Evolutionary conservation across 2,113 vertebrate genomes (phyloP).

Genomic region (Vidua chalybeata): DNA sequence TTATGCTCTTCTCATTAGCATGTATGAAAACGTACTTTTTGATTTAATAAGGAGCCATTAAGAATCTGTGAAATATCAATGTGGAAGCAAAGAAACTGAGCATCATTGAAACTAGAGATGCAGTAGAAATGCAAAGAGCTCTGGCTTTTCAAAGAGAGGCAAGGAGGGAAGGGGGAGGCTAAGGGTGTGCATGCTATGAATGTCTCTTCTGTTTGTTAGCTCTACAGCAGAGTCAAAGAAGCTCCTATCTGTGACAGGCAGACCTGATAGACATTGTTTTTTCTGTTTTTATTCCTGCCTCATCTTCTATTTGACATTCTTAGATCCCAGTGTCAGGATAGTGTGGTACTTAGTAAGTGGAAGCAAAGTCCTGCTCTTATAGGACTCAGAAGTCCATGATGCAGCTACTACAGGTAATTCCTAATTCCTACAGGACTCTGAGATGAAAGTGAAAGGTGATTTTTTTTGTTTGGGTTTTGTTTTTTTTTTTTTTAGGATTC

Average conservation of each 20-base stretch:
- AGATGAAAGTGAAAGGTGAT: background rate
- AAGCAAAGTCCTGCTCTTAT: background rate
- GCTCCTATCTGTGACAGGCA: conserved; percentile 30
- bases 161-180: background rate
- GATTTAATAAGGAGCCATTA: conserved; percentile 15
- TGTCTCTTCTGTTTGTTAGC: conserved; percentile 45
- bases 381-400: background rate
- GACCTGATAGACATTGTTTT: background rate
- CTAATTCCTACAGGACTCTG: background rate
- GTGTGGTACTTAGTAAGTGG: background rate
- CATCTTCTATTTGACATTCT: background rate
- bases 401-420: background rate
- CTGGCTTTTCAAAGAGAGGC: conserved; percentile 6
- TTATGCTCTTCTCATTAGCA: conserved; percentile 19
- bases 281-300: background rate
- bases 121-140: background rate
- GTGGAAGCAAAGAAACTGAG: conserved; percentile 14
- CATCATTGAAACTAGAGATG: background rate
- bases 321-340: background rate
- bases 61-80: background rate
- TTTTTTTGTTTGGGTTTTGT: background rate
- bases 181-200: background rate
- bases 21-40: background rate
- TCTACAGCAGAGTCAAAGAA: background rate
- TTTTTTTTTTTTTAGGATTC: background rate